Evolutionary conservation across 2,888 invertebrate species (phyloP), one percentile per base, ranked within the genome.

Genomic region (Bembecia ichneumoniformis): DNA sequence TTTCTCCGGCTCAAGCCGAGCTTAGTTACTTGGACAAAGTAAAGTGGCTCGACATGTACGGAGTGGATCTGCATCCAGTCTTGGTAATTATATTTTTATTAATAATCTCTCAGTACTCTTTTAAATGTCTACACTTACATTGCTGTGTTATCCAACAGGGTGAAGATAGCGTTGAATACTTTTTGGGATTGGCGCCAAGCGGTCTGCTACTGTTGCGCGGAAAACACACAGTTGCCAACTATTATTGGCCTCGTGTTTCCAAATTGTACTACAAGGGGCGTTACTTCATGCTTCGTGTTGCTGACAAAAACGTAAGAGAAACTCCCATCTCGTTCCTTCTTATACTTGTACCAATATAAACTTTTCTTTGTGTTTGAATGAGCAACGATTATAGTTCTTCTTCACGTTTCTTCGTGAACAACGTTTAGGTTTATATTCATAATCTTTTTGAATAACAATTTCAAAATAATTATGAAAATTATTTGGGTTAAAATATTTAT

Each of bases 31-130:
- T 98, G 79, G 97, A 98, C 83, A 96, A 97, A 90, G 96, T 97
- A 64, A 98, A 98, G 90, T 98, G 98, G 98, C 90, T 98, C 68
- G 98, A 98, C 79, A 96, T 98, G 96, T 98, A 98, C 74, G 98
- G 98, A 48, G 97, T 98, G 47, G 98, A 98, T 88, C 90, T 98
- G 63, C 98, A 98, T 88, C 97, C 97, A 48, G 98, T 98, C 54
- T 84, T 97, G 92, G 97, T 97, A 88, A 90, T 91, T 87, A 63
- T 65, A 40, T 13, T 40, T 40, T n/a, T n/a, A n/a, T 40, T 15
- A n/a, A 40, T 40, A 40, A n/a, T 9, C 3, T 40, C 10, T 40
- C 14, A 10, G 3, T 40, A 1, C 40, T n/a, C 40, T 40, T 5
- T 40, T 4, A 10, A 4, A 9, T 40, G 10, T 11, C 9, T 40